Evolutionary conservation across 2,113 vertebrate species (phyloP).

Genomic region (Polypterus bichir): DNA sequence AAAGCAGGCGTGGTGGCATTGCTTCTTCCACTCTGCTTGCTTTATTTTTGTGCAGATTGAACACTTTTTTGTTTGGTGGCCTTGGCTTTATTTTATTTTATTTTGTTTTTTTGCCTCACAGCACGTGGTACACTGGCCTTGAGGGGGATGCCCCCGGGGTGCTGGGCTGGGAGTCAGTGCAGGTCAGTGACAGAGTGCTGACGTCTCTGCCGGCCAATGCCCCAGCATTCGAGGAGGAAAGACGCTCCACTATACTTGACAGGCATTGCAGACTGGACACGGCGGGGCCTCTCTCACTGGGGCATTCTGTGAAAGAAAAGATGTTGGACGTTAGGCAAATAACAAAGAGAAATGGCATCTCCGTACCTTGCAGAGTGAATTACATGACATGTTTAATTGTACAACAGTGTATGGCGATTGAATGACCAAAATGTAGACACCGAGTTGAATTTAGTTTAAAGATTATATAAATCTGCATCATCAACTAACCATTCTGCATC

Average conservation of each 20-base stretch:
- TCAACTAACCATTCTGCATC: slow-evolving; percentile 61
- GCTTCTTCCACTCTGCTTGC: too few relatives aligned
- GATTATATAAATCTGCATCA: too few relatives aligned
- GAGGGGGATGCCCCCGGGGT: slow-evolving; percentile 59
- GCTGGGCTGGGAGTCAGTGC: slow-evolving; percentile 63
- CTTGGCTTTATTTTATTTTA: too few relatives aligned
- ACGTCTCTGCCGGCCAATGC: slow-evolving; percentile 41
- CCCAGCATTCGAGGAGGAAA: slow-evolving; percentile 56
- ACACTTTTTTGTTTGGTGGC: too few relatives aligned
- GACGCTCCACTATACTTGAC: slow-evolving; percentile 90
- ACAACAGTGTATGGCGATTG: too few relatives aligned
- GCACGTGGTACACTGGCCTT: slow-evolving; percentile 78
- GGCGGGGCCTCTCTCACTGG: slow-evolving; percentile 41
- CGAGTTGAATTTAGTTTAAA: too few relatives aligned
- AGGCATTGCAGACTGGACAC: slow-evolving; percentile 85
- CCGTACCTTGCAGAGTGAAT: too few relatives aligned
- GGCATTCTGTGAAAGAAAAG: slow-evolving; percentile 35
- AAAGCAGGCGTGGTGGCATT: too few relatives aligned
- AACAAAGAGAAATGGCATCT: too few relatives aligned
- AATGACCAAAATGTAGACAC: too few relatives aligned
- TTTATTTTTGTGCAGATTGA: too few relatives aligned
- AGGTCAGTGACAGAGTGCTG: slow-evolving; percentile 49
- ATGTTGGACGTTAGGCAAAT: neutral
- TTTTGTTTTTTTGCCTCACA: slow-evolving; percentile 51
- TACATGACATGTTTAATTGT: too few relatives aligned